A percentile compares a stretch with the other conserved stretches of the same genome.
Conservation (phyloP, 2,797 vertebrate species). For the Phrynocephalus forsythii region DNA sequence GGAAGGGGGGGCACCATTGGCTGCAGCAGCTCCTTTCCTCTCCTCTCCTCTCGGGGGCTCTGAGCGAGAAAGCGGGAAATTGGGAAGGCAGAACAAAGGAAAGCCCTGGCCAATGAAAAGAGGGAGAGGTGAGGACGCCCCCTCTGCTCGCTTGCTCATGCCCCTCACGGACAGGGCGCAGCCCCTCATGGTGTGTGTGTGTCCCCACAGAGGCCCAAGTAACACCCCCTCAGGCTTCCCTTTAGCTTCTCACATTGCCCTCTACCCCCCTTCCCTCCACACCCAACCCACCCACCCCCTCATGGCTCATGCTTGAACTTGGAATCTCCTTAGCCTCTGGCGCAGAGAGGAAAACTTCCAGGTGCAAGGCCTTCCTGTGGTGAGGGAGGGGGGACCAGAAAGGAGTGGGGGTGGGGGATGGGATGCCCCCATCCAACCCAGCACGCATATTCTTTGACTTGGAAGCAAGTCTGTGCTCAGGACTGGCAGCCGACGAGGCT, state of each 20-base stretch:
- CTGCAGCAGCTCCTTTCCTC: neutral
- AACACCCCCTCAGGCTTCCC: constrained; percentile 15
- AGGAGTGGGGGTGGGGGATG: no score
- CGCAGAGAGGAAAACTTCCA: no score
- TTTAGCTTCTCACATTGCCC: neutral
- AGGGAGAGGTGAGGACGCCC: neutral
- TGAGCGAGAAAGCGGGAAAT: neutral
- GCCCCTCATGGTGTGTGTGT: neutral
- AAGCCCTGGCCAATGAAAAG: neutral
- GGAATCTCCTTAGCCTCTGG: no score
- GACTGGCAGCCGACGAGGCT: no score
- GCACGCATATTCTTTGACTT: no score
- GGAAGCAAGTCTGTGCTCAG: no score
- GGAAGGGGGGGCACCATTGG: constrained; percentile 27
- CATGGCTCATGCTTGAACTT: no score
- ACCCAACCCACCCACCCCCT: no score
- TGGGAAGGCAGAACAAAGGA: neutral
- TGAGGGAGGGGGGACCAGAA: no score
- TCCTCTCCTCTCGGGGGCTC: neutral
- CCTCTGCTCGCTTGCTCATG: neutral
- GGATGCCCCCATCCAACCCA: no score
- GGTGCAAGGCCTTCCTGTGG: no score
- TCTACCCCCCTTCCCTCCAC: no score
- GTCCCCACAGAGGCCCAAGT: constrained; percentile 39
- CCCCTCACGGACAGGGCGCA: neutral